Percentiles rank a stretch among this genome's conserved stretches.
phyloP scores from a whole-genome alignment of 2,113 vertebrate genomes.

The Caretta caretta region DNA sequence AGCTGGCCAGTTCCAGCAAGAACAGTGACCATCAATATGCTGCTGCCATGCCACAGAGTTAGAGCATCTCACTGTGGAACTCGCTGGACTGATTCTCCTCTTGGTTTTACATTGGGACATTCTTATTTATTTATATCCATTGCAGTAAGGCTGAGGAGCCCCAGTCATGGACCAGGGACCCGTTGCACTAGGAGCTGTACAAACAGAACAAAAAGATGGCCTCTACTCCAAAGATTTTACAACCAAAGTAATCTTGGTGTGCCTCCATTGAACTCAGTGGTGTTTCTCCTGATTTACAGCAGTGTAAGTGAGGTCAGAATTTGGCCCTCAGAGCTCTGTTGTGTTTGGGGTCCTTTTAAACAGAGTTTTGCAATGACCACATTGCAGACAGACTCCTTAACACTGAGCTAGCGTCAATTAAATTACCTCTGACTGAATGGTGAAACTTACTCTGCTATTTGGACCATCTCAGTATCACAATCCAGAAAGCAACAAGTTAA shows the following conservation, averaged over 20 bases:
- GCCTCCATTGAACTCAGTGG: not conserved
- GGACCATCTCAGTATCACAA: constrained; percentile 2
- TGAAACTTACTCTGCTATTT: constrained; percentile 15
- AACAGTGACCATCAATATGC: not conserved
- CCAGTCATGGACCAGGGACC: not conserved
- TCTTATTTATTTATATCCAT: not conserved
- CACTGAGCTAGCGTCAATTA: constrained; percentile 14
- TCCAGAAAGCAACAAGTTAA: constrained; percentile 35
- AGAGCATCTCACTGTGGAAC: not conserved
- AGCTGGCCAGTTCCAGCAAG: not conserved
- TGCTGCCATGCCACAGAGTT: not conserved
- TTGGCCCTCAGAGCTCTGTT: not conserved
- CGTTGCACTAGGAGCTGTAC: not conserved
- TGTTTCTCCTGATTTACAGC: not conserved
- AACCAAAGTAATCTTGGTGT: not conserved
- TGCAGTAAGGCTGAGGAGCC: not conserved
- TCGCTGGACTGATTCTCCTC: not conserved
- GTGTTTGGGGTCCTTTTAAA: not conserved
- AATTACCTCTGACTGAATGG: not conserved
- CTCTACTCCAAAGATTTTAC: not conserved
- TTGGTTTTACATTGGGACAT: not conserved
- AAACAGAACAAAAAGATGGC: not conserved
- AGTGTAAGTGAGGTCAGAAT: not conserved
- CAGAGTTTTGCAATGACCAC: not conserved
- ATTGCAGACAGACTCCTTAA: not conserved